phyloP scores from a whole-genome alignment of 2,113 vertebrate species.

The Galemys pyrenaicus region DNA sequence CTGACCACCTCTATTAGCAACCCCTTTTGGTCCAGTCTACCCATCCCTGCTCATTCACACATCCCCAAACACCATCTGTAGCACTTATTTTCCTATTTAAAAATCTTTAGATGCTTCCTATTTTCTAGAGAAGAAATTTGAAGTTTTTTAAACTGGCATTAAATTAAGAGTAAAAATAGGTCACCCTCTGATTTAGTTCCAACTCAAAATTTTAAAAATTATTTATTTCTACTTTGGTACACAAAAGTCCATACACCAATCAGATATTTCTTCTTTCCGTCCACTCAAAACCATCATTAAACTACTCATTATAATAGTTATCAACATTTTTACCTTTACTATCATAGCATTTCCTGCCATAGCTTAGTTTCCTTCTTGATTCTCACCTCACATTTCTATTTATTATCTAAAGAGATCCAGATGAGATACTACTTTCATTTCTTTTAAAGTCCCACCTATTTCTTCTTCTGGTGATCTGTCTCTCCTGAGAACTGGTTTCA shows the following conservation, averaged over 20 bases:
- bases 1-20: neutral
- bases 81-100: neutral
- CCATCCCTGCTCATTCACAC: neutral
- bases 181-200: neutral
- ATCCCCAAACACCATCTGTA: neutral
- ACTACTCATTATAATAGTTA: neutral
- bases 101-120: neutral
- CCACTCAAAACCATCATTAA: neutral
- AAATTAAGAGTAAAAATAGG: neutral
- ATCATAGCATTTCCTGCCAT: neutral
- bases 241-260: neutral
- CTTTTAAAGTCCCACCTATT: neutral
- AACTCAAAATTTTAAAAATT: neutral
- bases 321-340: neutral
- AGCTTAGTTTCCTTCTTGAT: neutral
- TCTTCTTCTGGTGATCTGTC: neutral
- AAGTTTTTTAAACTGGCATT: neutral
- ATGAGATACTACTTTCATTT: neutral
- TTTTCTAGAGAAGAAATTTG: constrained; percentile 9
- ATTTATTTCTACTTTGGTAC: neutral
- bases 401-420: neutral
- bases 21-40: neutral
- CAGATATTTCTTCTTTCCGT: neutral
- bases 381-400: neutral
- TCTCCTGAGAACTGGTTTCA: neutral